Percentiles rank a stretch among this genome's conserved stretches.
Evolutionary conservation across 2,888 invertebrate species (phyloP).

Genomic region (Oscheius onirici): DNA sequence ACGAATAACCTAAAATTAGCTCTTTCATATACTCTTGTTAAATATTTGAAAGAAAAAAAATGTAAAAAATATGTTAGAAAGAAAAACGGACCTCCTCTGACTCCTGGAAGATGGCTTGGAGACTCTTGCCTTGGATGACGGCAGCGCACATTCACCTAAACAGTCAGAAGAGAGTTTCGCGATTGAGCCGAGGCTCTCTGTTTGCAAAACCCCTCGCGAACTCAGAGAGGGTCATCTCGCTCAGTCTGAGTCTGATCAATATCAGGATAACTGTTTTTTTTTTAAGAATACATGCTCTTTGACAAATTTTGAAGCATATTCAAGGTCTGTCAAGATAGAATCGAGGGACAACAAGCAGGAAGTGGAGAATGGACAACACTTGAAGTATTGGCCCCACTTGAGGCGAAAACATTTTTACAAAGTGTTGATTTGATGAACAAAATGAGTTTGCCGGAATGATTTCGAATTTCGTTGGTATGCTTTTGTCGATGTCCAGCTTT

Average conservation of each 20-base stretch:
- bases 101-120: constrained; percentile 54
- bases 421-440: too few species aligned
- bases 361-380: too few species aligned
- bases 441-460: too few species aligned
- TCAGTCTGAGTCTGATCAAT: constrained; percentile 9
- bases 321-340: too few species aligned
- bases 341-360: too few species aligned
- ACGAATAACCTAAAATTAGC: constrained; percentile 39
- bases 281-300: too few species aligned
- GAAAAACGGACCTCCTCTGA: constrained; percentile 33
- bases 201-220: constrained; percentile 23
- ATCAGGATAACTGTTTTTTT: too few species aligned
- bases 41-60: neutral
- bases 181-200: neutral
- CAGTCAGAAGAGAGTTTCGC: constrained; percentile 22
- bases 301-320: too few species aligned
- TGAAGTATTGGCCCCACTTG: too few species aligned
- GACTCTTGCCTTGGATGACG: constrained; percentile 43
- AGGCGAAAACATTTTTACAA: too few species aligned
- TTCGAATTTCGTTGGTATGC: too few species aligned
- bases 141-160: constrained; percentile 47
- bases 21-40: neutral
- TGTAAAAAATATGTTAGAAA: neutral
- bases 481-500: too few species aligned
- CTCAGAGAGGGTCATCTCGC: constrained; percentile 13